Evolutionary conservation across 2,888 invertebrate genomes (phyloP).

Genomic region (Lochmaea crataegi): DNA sequence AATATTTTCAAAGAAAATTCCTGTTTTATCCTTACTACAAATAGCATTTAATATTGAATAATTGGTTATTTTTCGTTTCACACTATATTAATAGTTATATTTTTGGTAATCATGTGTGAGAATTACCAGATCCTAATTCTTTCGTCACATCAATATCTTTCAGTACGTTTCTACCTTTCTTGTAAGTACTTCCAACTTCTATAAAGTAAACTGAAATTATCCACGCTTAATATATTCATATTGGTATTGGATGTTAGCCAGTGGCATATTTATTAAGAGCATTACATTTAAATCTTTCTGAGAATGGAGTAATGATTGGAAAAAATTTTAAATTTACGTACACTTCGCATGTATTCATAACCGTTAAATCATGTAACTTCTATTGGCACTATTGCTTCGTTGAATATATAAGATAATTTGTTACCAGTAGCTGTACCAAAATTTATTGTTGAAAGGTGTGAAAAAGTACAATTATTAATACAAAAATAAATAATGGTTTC

Average conservation of each 20-base stretch:
- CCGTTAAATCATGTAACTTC: constrained; percentile 45
- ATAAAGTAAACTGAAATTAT: neutral
- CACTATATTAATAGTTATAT: neutral
- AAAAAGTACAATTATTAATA: too few species aligned
- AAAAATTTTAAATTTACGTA: constrained; percentile 40
- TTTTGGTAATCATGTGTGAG: neutral
- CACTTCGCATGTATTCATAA: constrained; percentile 45
- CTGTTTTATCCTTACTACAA: too few species aligned
- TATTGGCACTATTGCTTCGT: constrained; percentile 4
- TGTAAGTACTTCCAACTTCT: neutral
- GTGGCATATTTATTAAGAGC: constrained; percentile 38
- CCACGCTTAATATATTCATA: constrained; percentile 24
- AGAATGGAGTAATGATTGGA: constrained; percentile 32
- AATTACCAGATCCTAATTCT: too few species aligned
- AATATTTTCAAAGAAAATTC: too few species aligned
- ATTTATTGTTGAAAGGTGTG: neutral
- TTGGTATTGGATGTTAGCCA: constrained; percentile 27
- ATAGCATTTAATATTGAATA: too few species aligned
- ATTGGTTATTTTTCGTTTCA: too few species aligned
- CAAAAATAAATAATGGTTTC: too few species aligned
- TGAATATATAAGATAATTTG: constrained; percentile 8
- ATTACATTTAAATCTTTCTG: constrained; percentile 35
- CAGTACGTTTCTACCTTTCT: too few species aligned
- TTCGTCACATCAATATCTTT: too few species aligned
- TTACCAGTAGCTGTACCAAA: constrained; percentile 11